phyloP scores from a whole-genome alignment of 2,888 invertebrate species.

The Acanthosepion lycidas region DNA sequence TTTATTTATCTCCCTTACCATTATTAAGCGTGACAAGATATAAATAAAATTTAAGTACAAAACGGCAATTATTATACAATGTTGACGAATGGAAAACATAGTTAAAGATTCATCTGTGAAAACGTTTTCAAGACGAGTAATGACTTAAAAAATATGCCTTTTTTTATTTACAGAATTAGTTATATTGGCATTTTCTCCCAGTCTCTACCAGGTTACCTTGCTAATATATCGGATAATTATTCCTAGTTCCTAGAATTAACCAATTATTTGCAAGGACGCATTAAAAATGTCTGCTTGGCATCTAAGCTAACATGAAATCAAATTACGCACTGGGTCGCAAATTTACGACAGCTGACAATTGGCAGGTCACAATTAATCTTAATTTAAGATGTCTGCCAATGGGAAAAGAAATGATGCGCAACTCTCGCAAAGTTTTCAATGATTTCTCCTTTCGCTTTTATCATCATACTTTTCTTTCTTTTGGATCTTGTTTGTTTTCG shows the following conservation, averaged over 20 bases:
- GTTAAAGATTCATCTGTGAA: no score
- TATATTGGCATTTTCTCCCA: not conserved
- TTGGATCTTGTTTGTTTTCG: not conserved
- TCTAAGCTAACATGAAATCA: not conserved
- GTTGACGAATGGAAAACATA: no score
- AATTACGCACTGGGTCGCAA: not conserved
- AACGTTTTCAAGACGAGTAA: no score
- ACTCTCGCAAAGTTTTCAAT: not conserved
- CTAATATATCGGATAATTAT: not conserved
- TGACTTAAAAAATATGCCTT: no score
- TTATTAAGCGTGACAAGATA: no score
- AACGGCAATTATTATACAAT: no score
- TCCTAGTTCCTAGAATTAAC: not conserved
- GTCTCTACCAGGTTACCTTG: not conserved
- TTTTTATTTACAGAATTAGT: no score
- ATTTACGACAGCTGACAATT: not conserved
- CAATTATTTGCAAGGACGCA: not conserved
- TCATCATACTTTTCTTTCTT: not conserved
- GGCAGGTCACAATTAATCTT: not conserved
- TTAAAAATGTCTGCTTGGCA: not conserved
- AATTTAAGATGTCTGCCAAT: not conserved
- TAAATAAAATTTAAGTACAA: no score
- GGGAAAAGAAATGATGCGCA: not conserved
- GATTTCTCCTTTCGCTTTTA: not conserved
- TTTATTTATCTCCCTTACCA: no score